A percentile compares a stretch with the other conserved stretches of the same genome.
phyloP scores from a whole-genome alignment of 2,797 vertebrate genomes.

The Pelobates cultripes region DNA sequence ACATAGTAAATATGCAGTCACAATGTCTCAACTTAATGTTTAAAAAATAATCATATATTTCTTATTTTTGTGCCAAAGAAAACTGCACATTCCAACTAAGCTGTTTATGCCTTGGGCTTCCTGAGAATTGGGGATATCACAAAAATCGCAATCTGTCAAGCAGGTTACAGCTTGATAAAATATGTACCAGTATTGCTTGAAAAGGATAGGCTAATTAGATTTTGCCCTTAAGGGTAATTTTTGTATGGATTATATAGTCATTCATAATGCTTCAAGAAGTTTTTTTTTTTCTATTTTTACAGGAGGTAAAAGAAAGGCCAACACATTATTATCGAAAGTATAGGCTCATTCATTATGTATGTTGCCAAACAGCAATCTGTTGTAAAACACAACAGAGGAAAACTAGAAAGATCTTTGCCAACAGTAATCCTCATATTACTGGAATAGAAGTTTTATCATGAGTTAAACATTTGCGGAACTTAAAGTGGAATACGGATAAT shows the following conservation, averaged over 20 bases:
- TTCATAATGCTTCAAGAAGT: not conserved
- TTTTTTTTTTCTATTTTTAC: not conserved
- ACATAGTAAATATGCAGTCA: not conserved
- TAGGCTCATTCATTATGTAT: too few species aligned
- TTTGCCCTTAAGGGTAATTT: conserved; percentile 27
- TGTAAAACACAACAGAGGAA: too few species aligned
- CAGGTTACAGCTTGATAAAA: conserved; percentile 42
- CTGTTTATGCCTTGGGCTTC: conserved; percentile 26
- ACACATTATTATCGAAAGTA: not conserved
- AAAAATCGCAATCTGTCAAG: conserved; percentile 22
- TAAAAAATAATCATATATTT: not conserved
- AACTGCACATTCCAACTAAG: conserved; percentile 11
- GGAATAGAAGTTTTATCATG: too few species aligned
- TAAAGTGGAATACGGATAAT: too few species aligned
- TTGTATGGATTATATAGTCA: conserved; percentile 34
- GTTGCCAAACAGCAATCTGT: too few species aligned
- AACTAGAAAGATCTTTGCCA: too few species aligned
- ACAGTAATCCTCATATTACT: too few species aligned
- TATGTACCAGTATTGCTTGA: conserved; percentile 18
- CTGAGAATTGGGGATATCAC: not conserved
- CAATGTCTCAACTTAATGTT: not conserved
- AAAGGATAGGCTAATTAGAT: conserved; percentile 29
- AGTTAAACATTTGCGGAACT: too few species aligned
- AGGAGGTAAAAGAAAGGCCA: not conserved
- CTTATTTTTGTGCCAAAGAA: conserved; percentile 8